Evolutionary conservation across 2,888 invertebrate species (phyloP).

Genomic region (Ferdinandea cuprea): DNA sequence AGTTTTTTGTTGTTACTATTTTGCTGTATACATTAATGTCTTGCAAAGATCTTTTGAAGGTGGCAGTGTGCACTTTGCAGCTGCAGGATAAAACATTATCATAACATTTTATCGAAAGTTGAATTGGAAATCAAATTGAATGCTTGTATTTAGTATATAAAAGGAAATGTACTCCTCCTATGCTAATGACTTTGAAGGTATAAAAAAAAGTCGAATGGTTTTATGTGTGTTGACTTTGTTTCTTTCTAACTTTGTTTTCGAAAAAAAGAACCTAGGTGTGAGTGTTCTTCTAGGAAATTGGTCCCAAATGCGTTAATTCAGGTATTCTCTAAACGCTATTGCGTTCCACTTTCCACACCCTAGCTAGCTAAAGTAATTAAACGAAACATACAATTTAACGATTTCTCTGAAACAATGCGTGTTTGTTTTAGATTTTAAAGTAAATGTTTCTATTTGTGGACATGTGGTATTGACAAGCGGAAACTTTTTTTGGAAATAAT

Average conservation of each 20-base stretch:
- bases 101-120: slow-evolving; percentile 30
- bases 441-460: no score
- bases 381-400: background rate
- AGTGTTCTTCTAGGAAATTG: background rate
- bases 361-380: slow-evolving; percentile 47
- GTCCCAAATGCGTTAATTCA: slow-evolving; percentile 25
- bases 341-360: slow-evolving; percentile 39
- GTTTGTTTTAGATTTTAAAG: no score
- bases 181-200: no score
- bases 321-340: slow-evolving; percentile 16
- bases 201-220: no score
- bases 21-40: background rate
- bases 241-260: no score
- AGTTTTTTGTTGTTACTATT: slow-evolving; percentile 9
- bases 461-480: no score
- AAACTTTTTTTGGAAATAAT: no score
- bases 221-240: no score
- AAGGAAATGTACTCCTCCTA: no score
- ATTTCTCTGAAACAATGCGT: background rate
- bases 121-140: background rate
- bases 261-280: background rate
- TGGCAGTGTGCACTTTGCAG: slow-evolving; percentile 11
- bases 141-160: no score
- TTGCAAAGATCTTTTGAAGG: background rate
- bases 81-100: slow-evolving; percentile 27